Percentiles rank a stretch among this genome's conserved stretches.
Conservation (phyloP, 2,888 invertebrate genomes). For the Coremacera marginata region DNA sequence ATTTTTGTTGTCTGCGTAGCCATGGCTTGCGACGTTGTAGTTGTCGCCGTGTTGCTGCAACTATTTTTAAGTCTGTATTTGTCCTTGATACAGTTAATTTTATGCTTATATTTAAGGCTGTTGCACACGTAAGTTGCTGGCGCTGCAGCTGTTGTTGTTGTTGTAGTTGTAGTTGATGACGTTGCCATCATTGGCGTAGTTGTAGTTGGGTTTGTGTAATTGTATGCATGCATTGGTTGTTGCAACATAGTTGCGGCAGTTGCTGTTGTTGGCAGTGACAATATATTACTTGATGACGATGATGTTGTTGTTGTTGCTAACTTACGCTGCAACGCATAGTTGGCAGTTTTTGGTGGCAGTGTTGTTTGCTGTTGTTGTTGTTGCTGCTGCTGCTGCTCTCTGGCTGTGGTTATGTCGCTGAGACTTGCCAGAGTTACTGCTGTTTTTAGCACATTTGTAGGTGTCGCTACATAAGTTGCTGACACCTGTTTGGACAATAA, state of each 20-base stretch:
- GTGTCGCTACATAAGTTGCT: constrained; percentile 47
- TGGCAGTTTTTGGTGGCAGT: constrained; percentile 48
- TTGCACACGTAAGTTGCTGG: constrained; percentile 17
- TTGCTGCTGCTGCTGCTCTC: constrained; percentile 57
- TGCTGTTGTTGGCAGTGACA: constrained; percentile 11
- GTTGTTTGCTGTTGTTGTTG: constrained; percentile 52
- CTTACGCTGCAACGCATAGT: constrained; percentile 35
- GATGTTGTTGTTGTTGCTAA: constrained; percentile 43
- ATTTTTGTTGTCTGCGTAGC: constrained; percentile 52
- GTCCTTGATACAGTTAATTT: constrained; percentile 48
- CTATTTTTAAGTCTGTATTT: constrained; percentile 48
- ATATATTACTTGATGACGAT: constrained; percentile 25
- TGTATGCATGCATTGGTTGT: constrained; percentile 3
- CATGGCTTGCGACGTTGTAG: constrained; percentile 47
- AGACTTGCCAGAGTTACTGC: constrained; percentile 62
- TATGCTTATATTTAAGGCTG: constrained; percentile 41
- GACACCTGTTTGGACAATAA: constrained; percentile 64
- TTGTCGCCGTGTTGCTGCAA: constrained; percentile 42
- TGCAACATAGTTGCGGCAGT: neutral
- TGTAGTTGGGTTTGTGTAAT: constrained; percentile 13
- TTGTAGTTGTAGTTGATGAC: constrained; percentile 44
- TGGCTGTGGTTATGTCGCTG: constrained; percentile 62
- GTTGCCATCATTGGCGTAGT: constrained; percentile 45
- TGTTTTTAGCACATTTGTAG: constrained; percentile 60
- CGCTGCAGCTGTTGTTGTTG: constrained; percentile 41